A percentile compares a stretch with the other conserved stretches of the same genome.
Conservation (phyloP, 2,888 invertebrate genomes). For the Drymonia ruficornis region DNA sequence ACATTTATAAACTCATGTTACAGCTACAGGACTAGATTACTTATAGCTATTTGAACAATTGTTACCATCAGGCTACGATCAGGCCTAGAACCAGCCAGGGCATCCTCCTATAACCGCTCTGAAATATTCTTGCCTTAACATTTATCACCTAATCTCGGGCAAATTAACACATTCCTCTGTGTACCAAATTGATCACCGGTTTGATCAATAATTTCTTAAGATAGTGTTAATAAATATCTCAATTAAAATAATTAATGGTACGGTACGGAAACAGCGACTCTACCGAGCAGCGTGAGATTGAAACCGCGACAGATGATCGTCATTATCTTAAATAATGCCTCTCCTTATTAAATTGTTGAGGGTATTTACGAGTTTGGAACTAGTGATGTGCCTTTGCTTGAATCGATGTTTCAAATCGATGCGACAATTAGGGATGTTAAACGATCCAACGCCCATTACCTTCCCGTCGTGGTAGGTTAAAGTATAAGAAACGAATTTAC, state of each 20-base stretch:
- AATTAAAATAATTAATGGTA: constrained; percentile 35
- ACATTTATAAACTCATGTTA: too few species aligned
- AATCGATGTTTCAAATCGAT: background rate
- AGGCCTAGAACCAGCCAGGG: too few species aligned
- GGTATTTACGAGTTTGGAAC: constrained; percentile 10
- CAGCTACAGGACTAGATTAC: too few species aligned
- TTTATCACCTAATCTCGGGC: too few species aligned
- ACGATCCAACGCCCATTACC: too few species aligned
- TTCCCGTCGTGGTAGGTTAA: too few species aligned
- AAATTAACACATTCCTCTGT: too few species aligned
- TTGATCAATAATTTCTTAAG: background rate
- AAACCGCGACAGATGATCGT: constrained; percentile 39
- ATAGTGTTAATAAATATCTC: constrained; percentile 22
- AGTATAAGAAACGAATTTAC: too few species aligned
- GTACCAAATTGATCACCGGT: background rate
- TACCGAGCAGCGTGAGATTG: constrained; percentile 16
- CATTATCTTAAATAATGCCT: constrained; percentile 37
- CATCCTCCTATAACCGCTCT: too few species aligned
- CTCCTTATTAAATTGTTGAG: constrained; percentile 10
- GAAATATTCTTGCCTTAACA: too few species aligned
- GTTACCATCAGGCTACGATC: too few species aligned
- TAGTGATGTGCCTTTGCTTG: background rate
- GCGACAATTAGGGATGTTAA: background rate
- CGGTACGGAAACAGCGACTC: constrained; percentile 14
- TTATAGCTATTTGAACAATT: too few species aligned